Evolutionary conservation across 1,140 invertebrate genomes (phyloP).

Genomic region (Aphaenogaster rudis): DNA sequence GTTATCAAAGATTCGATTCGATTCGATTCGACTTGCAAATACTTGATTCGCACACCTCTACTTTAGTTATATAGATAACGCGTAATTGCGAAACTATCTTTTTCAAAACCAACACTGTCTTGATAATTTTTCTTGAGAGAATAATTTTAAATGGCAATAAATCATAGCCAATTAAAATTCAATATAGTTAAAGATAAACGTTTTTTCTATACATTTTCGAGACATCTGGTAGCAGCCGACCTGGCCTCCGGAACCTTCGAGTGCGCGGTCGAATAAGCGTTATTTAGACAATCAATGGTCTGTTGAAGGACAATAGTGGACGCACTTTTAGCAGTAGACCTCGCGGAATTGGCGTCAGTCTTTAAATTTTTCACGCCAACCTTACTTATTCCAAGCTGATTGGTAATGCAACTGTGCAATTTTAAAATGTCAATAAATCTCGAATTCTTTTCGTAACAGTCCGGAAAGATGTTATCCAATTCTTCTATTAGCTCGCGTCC

Average conservation of each 20-base stretch:
- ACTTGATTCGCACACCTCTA: no score
- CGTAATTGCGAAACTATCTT: background rate
- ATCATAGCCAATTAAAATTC: background rate
- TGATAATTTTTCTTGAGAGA: background rate
- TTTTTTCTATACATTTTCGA: background rate
- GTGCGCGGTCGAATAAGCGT: background rate
- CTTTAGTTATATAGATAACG: background rate
- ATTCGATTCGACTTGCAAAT: no score
- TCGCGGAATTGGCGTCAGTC: background rate
- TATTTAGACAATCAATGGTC: background rate
- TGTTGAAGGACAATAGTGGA: background rate
- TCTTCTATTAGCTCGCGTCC: background rate
- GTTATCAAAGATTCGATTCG: no score
- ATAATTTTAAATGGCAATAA: background rate
- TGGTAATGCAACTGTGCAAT: background rate
- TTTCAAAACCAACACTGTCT: background rate
- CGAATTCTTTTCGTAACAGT: background rate
- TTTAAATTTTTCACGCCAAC: background rate
- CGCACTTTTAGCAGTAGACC: background rate
- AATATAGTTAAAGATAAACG: background rate
- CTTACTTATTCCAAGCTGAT: background rate
- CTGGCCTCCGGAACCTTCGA: background rate
- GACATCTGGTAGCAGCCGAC: background rate
- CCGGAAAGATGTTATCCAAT: background rate
- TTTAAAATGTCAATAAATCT: background rate